Conservation (phyloP, 2,888 invertebrate species). For the Brachyptera putata region DNA sequence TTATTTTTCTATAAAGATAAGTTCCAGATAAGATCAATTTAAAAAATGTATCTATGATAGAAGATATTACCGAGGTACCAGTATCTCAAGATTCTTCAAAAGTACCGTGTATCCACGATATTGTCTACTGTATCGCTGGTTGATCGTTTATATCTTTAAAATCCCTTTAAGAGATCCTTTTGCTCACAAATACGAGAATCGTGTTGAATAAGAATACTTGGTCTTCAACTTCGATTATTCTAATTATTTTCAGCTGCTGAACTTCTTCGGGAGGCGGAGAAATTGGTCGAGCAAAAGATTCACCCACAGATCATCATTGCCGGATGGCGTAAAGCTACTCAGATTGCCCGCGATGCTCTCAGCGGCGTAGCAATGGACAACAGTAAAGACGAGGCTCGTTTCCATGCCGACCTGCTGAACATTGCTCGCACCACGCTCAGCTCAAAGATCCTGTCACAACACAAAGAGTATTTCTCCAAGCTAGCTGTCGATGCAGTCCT, state of each 20-base stretch:
- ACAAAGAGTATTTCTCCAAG: slow-evolving; percentile 94
- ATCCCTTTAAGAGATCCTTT: too few species aligned
- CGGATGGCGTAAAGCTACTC: slow-evolving; percentile 89
- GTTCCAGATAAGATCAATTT: too few species aligned
- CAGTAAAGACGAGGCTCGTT: slow-evolving; percentile 66
- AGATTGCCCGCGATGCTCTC: slow-evolving; percentile 79
- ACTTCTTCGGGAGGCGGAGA: slow-evolving; percentile 91
- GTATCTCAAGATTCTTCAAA: too few species aligned
- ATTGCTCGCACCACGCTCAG: slow-evolving; percentile 97
- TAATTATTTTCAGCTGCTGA: slow-evolving; percentile 83
- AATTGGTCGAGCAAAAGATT: slow-evolving; percentile 85
- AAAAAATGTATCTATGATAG: too few species aligned
- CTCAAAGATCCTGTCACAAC: slow-evolving; percentile 95
- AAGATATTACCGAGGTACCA: too few species aligned
- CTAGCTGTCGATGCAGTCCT: slow-evolving; percentile 94
- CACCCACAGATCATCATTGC: slow-evolving; percentile 97
- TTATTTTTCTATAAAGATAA: too few species aligned
- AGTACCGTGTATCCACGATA: too few species aligned
- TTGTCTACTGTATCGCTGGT: too few species aligned
- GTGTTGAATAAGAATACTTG: too few species aligned
- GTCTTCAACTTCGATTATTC: too few species aligned
- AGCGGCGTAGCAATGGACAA: slow-evolving; percentile 76
- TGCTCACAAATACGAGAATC: too few species aligned
- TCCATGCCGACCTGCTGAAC: slow-evolving; percentile 86
- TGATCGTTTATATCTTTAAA: too few species aligned